Percentiles rank a stretch among this genome's conserved stretches.
Evolutionary conservation across 2,113 vertebrate genomes (phyloP).

Genomic region (Rana temporaria): DNA sequence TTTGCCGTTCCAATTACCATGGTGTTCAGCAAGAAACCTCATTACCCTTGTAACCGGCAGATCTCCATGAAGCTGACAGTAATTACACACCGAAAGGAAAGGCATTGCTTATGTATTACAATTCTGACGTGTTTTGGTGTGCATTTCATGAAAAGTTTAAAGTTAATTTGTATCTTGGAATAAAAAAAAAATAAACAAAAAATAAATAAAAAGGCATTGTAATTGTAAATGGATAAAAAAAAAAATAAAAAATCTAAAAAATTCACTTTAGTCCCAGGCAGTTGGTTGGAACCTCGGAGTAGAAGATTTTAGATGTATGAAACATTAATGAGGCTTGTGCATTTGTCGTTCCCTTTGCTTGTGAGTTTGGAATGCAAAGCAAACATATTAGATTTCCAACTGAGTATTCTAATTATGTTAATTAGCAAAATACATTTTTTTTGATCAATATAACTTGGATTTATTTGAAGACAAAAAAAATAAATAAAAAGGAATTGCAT

Average conservation of each 20-base stretch:
- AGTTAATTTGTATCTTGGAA: constrained; percentile 63
- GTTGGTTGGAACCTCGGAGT: constrained; percentile 15
- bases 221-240: background rate
- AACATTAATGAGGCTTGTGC: constrained; percentile 66
- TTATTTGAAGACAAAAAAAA: too few relatives aligned
- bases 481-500: too few relatives aligned
- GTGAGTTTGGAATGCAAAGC: constrained; percentile 18
- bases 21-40: constrained; percentile 65
- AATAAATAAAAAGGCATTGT: background rate
- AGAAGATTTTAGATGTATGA: constrained; percentile 60
- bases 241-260: background rate
- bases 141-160: constrained; percentile 53
- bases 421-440: constrained; percentile 34
- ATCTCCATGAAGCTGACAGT: constrained; percentile 64
- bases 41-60: constrained; percentile 62
- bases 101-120: constrained; percentile 57
- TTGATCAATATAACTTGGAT: background rate
- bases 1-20: constrained; percentile 70
- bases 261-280: background rate
- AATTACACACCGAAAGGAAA: constrained; percentile 12
- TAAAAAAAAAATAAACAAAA: constrained; percentile 19
- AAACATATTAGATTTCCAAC: constrained; percentile 22
- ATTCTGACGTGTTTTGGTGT: constrained; percentile 58
- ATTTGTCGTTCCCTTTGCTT: constrained; percentile 23
- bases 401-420: constrained; percentile 19